These are phyloP conservation scores for Microctonus aethiopoides DNA, from an alignment of 2,888 invertebrate species.

Conservation along the genomic window DNA sequence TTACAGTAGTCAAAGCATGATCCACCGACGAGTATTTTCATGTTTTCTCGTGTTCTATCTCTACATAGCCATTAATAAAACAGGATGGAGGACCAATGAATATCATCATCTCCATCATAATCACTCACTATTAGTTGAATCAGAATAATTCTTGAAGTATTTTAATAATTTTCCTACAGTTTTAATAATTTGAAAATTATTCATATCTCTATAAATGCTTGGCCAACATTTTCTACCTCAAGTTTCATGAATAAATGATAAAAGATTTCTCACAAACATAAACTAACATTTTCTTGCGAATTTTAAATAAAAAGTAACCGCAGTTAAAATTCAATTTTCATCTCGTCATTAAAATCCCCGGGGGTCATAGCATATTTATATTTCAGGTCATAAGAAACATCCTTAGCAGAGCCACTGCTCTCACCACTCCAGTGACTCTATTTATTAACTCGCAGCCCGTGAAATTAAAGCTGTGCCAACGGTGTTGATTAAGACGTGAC, in stretches of 20 bases:
- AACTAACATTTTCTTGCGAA: slow-evolving; percentile 4
- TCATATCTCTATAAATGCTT: background rate
- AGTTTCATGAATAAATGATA: background rate
- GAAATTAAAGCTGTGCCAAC: slow-evolving; percentile 27
- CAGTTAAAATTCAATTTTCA: slow-evolving; percentile 24
- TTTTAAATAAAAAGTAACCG: slow-evolving; percentile 17
- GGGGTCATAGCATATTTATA: slow-evolving; percentile 26
- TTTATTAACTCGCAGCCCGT: slow-evolving; percentile 30
- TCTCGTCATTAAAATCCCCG: slow-evolving; percentile 34
- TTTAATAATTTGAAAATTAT: background rate
- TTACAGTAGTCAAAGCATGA: slow-evolving; percentile 48
- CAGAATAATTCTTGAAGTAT: background rate
- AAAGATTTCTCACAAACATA: background rate
- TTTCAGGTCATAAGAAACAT: slow-evolving; percentile 13
- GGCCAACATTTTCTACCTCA: background rate
- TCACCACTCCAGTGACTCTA: slow-evolving; percentile 14
- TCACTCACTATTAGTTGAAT: background rate
- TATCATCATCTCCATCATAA: slow-evolving; percentile 3
- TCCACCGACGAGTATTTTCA: slow-evolving; percentile 10
- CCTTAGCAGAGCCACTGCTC: slow-evolving; percentile 1
- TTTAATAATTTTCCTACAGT: too few relatives aligned
- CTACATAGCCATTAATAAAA: too few relatives aligned
- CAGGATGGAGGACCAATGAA: slow-evolving; percentile 58
- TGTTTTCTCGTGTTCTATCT: slow-evolving; percentile 9
- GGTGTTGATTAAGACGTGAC: slow-evolving; percentile 38